Evolutionary conservation across 2,113 vertebrate genomes (phyloP).

Genomic region (Turnix velox): DNA sequence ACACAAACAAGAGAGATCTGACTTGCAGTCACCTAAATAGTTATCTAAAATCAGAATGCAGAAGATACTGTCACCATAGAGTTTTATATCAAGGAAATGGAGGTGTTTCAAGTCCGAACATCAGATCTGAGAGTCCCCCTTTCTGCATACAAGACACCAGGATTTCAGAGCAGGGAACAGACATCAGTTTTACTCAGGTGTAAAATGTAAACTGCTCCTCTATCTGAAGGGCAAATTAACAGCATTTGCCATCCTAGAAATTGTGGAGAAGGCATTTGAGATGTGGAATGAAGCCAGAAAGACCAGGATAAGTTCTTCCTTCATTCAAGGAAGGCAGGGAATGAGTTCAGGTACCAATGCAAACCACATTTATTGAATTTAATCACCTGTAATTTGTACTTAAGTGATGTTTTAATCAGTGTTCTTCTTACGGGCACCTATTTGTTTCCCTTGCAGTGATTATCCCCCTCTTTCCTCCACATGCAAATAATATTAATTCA

Average conservation of each 20-base stretch:
- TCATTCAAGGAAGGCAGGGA: too few species aligned
- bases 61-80: background rate
- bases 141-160: background rate
- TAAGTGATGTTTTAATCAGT: too few species aligned
- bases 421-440: too few species aligned
- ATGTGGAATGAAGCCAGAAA: too few species aligned
- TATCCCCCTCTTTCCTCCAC: too few species aligned
- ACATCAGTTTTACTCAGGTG: background rate
- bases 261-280: background rate
- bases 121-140: background rate
- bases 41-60: background rate
- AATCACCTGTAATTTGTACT: too few species aligned
- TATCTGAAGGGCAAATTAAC: background rate
- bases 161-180: accelerated
- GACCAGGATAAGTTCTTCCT: too few species aligned
- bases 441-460: too few species aligned
- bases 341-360: too few species aligned
- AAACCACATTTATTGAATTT: too few species aligned
- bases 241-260: background rate
- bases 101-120: background rate
- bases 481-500: too few species aligned
- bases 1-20: background rate
- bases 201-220: background rate
- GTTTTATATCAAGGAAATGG: background rate
- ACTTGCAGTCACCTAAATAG: background rate